Base-by-base conservation (phyloP, 2,888 invertebrate genomes). In the Hedychridium roseum region DNA sequence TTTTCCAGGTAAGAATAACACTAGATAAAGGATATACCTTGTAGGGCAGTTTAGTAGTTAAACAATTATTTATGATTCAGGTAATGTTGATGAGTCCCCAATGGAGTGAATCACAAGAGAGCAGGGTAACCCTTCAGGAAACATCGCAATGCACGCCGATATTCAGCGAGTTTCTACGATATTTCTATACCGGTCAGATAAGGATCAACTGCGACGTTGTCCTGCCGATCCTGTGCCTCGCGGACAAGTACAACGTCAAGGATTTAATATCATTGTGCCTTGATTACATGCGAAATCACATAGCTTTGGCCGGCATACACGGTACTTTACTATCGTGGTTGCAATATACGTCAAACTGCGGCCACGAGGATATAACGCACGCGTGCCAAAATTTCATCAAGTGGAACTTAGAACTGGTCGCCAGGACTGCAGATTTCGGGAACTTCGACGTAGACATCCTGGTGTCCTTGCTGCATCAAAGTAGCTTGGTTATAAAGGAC, bases 81-180 rank as follows among this genome's bases (percentile, higher is more conserved):
- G 90, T 91, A n/a, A 97, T 97, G 97, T 80, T 97, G 31, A 94
- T 94, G 90, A 93, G 91, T 73, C 89, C 94, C 0, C 90, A 92
- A 72, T 97, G 96, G 96, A 89, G 87, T 40, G 97, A 97, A 76
- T 92, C 93, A 75, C 85, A 90, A 44, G 91, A 93, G 78, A 90
- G 88, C 61, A 84, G 88, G 31, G 90, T 97, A 36, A 88, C 90
- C 38, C 81, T 97, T 9, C 89, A 91, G 69, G 97, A 97, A 80
- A 90, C 93, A 7, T 88, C 91, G 0, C 86, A 88, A 42, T 96
- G 95, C 72, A 88, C 89, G 15, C 82, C 85, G 26, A 91, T 94
- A 34, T 97, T 97, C 81, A 91, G 90, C 52, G 87, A 90, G 71
- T 96, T 97, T 79, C 82, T 97, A 16, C 90, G 91, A 79, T 91